These are phyloP conservation scores for Hemiprocne comata DNA, from an alignment of 2,113 vertebrate genomes.

Conservation along the genomic window DNA sequence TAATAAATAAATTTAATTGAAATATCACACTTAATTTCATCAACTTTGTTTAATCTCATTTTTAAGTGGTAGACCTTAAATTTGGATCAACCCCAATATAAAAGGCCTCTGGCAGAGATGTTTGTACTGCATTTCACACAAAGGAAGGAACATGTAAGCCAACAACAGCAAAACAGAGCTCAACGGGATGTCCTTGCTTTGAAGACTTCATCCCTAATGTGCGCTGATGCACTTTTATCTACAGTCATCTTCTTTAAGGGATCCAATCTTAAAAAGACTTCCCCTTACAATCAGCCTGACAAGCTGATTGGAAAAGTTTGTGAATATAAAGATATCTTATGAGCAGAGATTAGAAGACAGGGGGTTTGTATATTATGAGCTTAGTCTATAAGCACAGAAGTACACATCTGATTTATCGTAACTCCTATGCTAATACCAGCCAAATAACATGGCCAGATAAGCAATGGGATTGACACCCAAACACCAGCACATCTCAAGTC, in stretches of 20 bases:
- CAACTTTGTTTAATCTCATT: conserved; percentile 3
- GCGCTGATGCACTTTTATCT: conserved; percentile 4
- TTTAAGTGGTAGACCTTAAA: conserved; percentile 25
- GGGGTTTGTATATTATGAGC: background rate
- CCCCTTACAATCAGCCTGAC: background rate
- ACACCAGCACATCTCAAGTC: background rate
- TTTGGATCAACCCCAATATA: conserved; percentile 20
- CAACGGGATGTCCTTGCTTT: background rate
- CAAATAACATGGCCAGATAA: background rate
- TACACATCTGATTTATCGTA: background rate
- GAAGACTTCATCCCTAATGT: conserved; percentile 23
- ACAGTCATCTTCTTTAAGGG: background rate
- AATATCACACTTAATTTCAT: background rate
- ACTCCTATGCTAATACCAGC: background rate
- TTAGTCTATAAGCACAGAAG: background rate
- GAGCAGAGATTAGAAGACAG: background rate
- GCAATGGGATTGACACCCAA: background rate
- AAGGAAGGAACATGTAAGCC: background rate
- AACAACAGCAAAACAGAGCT: background rate
- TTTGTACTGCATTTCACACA: background rate
- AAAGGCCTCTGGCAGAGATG: background rate
- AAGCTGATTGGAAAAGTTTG: background rate
- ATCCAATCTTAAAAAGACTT: background rate
- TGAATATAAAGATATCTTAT: background rate
- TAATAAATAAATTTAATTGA: background rate